phyloP scores from a whole-genome alignment of 2,113 vertebrate genomes.

The Malurus melanocephalus region DNA sequence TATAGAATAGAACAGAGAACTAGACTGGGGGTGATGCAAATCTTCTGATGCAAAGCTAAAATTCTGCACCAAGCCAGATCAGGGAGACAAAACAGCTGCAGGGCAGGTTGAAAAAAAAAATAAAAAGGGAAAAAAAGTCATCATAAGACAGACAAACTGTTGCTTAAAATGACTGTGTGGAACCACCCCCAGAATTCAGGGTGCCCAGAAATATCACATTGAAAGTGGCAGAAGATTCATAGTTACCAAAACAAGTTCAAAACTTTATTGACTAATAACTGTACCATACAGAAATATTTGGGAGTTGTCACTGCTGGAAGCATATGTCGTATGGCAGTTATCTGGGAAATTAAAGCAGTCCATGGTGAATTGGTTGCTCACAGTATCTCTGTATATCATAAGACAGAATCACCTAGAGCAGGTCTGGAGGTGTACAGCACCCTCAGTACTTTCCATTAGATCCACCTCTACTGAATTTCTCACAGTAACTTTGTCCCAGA shows the following conservation, averaged over 20 bases:
- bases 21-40: neutral
- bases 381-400: neutral
- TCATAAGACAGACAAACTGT: neutral
- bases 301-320: neutral
- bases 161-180: neutral
- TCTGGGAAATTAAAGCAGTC: neutral
- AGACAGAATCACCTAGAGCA: neutral
- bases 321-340: neutral
- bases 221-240: neutral
- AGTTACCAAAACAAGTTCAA: neutral
- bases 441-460: neutral
- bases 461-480: neutral
- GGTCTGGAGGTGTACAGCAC: neutral
- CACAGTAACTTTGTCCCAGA: neutral
- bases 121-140: accelerated
- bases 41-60: neutral
- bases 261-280: neutral
- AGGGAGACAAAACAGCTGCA: neutral
- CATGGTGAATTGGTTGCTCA: neutral
- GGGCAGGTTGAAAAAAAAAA: neutral
- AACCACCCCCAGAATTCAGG: neutral
- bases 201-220: neutral
- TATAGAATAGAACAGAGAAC: neutral
- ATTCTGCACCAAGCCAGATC: neutral
- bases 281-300: neutral